phyloP scores from a whole-genome alignment of 2,113 vertebrate species.

The Pristiophorus japonicus region DNA sequence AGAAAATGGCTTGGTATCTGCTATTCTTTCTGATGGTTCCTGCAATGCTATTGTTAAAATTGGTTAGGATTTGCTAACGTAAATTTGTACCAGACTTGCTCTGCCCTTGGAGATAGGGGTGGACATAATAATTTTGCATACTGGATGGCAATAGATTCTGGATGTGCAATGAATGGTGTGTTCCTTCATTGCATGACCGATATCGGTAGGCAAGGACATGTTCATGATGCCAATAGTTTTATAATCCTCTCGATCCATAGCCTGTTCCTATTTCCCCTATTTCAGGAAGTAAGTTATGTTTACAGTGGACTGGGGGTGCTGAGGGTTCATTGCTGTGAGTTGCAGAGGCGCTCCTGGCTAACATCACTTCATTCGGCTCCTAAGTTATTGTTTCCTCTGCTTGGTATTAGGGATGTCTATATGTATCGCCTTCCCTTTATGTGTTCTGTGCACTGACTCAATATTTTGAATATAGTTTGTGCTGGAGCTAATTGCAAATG shows the following conservation, averaged over 20 bases:
- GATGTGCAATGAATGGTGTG: not conserved
- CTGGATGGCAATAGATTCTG: not conserved
- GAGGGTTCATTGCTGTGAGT: not conserved
- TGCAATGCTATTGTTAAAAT: not conserved
- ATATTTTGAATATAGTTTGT: not conserved
- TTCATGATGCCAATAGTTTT: not conserved
- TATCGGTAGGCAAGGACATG: not conserved
- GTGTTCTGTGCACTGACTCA: not conserved
- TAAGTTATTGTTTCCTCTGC: not conserved
- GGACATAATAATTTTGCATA: not conserved
- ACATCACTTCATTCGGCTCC: not conserved
- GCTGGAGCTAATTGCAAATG: not conserved
- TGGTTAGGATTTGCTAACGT: not conserved
- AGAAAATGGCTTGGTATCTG: not conserved
- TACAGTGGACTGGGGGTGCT: too few relatives aligned
- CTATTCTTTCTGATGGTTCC: not conserved
- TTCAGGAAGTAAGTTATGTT: too few relatives aligned
- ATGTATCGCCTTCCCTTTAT: not conserved
- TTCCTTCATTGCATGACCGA: not conserved
- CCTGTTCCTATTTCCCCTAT: not conserved
- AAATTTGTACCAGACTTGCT: not conserved
- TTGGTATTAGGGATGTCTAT: not conserved
- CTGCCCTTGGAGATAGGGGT: not conserved
- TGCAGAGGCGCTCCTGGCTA: too few relatives aligned
- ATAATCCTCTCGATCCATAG: not conserved